Evolutionary conservation across 1,140 invertebrate species (phyloP).

Genomic region (Saxidomus purpurata): DNA sequence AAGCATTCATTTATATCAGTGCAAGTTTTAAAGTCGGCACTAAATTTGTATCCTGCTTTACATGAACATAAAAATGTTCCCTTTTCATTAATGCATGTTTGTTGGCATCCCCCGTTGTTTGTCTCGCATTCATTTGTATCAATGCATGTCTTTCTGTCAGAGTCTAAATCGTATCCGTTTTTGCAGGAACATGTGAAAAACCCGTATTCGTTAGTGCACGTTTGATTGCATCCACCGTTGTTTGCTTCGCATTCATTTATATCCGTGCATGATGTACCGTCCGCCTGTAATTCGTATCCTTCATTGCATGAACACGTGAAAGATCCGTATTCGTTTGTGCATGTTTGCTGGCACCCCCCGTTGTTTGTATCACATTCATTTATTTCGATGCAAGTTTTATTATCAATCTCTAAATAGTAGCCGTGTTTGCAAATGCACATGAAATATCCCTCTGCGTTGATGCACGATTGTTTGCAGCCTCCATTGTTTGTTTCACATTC

Average conservation of each 20-base stretch:
- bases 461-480: background rate
- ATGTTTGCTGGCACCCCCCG: background rate
- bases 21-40: background rate
- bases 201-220: background rate
- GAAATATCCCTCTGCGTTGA: background rate
- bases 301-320: background rate
- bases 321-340: background rate
- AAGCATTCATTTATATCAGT: background rate
- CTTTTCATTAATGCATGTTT: constrained; percentile 18
- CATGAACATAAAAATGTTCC: constrained; percentile 28
- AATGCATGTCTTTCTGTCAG: background rate
- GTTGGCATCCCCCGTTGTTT: too few species aligned
- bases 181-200: background rate
- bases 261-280: background rate
- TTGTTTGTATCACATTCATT: background rate
- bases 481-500: too few species aligned
- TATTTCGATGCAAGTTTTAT: background rate
- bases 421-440: background rate
- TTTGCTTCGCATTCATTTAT: background rate
- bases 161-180: background rate
- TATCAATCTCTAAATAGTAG: background rate
- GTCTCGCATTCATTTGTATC: too few species aligned
- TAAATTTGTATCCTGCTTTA: constrained; percentile 23
- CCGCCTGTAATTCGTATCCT: background rate
- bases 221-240: constrained; percentile 7